These are phyloP conservation scores for Agrotis clavis DNA, from an alignment of 2,888 invertebrate species.

Conservation along the genomic window DNA sequence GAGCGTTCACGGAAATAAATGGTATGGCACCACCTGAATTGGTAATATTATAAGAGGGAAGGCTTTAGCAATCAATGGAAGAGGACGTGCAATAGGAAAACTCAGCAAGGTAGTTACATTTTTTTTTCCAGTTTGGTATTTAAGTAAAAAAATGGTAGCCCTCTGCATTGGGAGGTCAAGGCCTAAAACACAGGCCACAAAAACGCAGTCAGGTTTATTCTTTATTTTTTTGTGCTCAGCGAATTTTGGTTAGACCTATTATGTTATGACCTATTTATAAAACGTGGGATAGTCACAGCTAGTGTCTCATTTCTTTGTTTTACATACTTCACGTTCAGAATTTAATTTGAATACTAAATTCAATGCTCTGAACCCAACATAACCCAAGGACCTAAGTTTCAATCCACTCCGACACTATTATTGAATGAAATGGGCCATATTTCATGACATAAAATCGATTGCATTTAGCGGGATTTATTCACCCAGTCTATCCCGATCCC, in stretches of 20 bases:
- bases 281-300: too few species aligned
- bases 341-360: background rate
- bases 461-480: slow-evolving; percentile 60
- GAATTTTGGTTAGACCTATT: too few species aligned
- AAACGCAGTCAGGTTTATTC: too few species aligned
- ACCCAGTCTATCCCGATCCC: background rate
- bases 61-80: slow-evolving; percentile 46
- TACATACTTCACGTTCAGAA: too few species aligned
- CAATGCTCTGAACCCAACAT: slow-evolving; percentile 15
- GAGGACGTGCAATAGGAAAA: slow-evolving; percentile 2
- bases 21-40: slow-evolving; percentile 59
- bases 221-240: too few species aligned
- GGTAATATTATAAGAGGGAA: slow-evolving; percentile 57
- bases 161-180: too few species aligned
- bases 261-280: too few species aligned
- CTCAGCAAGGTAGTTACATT: too few species aligned
- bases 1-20: slow-evolving; percentile 59
- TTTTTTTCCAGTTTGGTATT: too few species aligned
- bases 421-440: slow-evolving; percentile 65
- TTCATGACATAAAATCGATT: slow-evolving; percentile 65
- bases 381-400: slow-evolving; percentile 44
- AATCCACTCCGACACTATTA: slow-evolving; percentile 59
- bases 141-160: too few species aligned
- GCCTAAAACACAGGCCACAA: too few species aligned
- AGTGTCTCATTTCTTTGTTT: too few species aligned